phyloP scores from a whole-genome alignment of 1,140 invertebrate genomes.

The Trichonephila inaurata region DNA sequence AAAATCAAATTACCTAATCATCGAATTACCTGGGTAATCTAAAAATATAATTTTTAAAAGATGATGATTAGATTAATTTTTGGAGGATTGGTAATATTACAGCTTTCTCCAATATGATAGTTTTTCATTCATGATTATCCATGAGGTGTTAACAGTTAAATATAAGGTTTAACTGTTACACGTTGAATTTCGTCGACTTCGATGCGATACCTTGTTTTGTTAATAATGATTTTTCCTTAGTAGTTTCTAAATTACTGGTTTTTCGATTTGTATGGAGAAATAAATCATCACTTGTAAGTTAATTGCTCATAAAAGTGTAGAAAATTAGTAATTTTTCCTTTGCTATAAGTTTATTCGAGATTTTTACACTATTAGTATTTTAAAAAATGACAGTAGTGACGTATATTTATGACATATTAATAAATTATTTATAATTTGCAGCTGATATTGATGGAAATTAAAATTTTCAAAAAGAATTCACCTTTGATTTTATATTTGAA shows the following conservation, averaged over 20 bases:
- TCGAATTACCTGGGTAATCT: too few relatives aligned
- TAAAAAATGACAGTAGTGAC: conserved; percentile 26
- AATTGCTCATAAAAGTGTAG: not conserved
- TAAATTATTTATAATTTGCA: not conserved
- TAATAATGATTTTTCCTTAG: conserved; percentile 40
- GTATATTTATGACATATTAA: conserved; percentile 19
- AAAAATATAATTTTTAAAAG: too few relatives aligned
- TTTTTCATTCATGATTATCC: not conserved
- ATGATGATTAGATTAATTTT: too few relatives aligned
- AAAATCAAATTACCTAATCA: too few relatives aligned
- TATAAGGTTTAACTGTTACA: conserved; percentile 63
- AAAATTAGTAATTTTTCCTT: not conserved
- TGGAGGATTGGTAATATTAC: too few relatives aligned
- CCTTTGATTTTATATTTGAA: too few relatives aligned
- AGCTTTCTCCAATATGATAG: too few relatives aligned
- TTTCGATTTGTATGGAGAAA: not conserved
- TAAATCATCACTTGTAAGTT: conserved; percentile 46
- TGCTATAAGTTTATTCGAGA: not conserved
- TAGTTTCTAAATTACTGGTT: conserved; percentile 21
- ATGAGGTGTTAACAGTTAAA: conserved; percentile 31
- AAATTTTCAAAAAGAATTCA: not conserved
- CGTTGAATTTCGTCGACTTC: conserved; percentile 52
- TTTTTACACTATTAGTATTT: not conserved
- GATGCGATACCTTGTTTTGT: conserved; percentile 64
- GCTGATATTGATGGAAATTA: not conserved